Evolutionary conservation across 2,113 vertebrate species (phyloP).

Genomic region (Mirounga angustirostris): DNA sequence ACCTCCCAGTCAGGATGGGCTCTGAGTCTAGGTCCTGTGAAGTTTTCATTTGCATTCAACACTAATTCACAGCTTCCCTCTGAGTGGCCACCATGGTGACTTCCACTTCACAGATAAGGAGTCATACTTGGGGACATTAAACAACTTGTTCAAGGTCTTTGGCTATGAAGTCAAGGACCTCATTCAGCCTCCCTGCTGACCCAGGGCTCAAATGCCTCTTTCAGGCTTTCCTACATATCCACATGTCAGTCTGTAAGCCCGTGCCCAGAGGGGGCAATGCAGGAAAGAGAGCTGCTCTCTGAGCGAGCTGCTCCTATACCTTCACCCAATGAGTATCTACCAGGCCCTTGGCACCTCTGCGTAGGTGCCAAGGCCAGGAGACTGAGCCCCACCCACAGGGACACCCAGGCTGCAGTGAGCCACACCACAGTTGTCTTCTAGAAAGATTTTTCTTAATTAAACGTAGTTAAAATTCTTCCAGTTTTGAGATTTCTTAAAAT

Average conservation of each 20-base stretch:
- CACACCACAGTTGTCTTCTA: neutral
- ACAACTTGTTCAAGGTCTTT: neutral
- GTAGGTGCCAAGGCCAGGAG: neutral
- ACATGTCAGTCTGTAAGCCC: neutral
- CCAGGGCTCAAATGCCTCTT: neutral
- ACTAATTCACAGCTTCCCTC: neutral
- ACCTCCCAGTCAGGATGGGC: neutral
- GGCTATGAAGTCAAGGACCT: neutral
- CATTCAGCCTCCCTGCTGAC: neutral
- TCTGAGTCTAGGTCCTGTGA: neutral
- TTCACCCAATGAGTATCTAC: neutral
- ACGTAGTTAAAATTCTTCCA: constrained; percentile 32
- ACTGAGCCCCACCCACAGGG: neutral
- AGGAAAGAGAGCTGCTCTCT: neutral
- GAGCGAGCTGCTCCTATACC: neutral
- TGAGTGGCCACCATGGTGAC: neutral
- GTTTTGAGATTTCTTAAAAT: constrained; percentile 48
- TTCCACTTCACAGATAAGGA: neutral
- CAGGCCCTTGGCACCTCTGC: neutral
- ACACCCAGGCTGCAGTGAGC: neutral
- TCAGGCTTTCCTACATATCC: neutral
- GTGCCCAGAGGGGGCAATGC: accelerated
- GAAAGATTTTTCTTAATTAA: constrained; percentile 39
- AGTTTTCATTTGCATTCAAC: neutral
- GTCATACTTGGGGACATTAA: neutral